Conservation (phyloP, 2,797 vertebrate genomes). For the Euphonia xanthogaster region DNA sequence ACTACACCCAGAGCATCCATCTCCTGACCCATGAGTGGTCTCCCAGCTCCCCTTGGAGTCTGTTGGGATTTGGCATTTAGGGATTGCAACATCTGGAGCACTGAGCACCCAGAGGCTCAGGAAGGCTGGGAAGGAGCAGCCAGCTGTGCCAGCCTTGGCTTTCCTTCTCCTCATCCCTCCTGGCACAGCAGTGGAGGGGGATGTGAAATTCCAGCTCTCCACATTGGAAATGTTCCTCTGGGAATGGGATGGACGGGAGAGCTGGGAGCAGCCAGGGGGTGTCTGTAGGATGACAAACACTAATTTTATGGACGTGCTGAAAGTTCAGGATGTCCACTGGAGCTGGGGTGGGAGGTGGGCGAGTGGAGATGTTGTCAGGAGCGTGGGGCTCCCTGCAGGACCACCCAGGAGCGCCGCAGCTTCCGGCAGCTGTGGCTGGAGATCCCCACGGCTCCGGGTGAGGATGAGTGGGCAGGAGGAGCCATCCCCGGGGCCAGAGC, state of each 20-base stretch:
- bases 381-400: neutral
- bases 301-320: fast-evolving
- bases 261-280: fast-evolving
- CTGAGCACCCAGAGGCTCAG: neutral
- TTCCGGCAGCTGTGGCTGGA: slow-evolving; percentile 7
- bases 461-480: slow-evolving; percentile 37
- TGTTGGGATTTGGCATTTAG: neutral
- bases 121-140: neutral
- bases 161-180: neutral
- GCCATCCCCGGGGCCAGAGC: neutral
- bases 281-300: fast-evolving
- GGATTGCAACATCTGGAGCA: fast-evolving
- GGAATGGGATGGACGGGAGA: neutral
- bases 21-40: fast-evolving
- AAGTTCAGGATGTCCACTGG: neutral
- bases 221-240: fast-evolving
- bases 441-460: fast-evolving
- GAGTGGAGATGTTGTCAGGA: neutral
- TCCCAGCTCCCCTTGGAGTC: neutral
- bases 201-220: neutral
- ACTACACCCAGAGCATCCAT: neutral
- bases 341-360: neutral
- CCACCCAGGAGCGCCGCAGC: neutral
- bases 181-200: neutral
- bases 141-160: neutral